Evolutionary conservation across 2,888 invertebrate species (phyloP), one percentile per base, ranked within the genome.

Genomic region (Himalopsyche japonica): DNA sequence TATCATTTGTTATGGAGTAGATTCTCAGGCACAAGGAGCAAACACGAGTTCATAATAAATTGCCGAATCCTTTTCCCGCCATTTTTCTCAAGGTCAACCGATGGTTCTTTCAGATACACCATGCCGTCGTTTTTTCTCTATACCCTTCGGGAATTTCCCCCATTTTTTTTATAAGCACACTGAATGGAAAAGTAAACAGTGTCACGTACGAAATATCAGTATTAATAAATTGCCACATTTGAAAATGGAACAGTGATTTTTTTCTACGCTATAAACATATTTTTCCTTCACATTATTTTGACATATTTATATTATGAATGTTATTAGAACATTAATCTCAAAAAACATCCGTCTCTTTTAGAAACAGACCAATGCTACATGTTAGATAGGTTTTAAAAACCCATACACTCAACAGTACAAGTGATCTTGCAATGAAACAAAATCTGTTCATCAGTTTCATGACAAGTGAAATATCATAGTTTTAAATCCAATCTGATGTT

Each of bases 1-100:
- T 70, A 70, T 70, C 70, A 70, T 70, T 70, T 70, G 70, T 70
- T 70, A 70, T 70, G 70, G 70, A 70, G 70, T 70, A 70, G 70
- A 70, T 70, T 70, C 30, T 70, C 70, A 70, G 70, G 70, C 70
- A 70, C 70, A 70, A 70, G 70, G 70, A 70, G 70, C 70, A 70
- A 70, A 70, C 70, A 70, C 70, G 70, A 70, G 27, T 70, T 27
- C 27, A 70, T 70, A 70, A 70, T 70, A 70, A 70, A 70, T 70
- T 70, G 70, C 70, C 70, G 27, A 70, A 70, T 70, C 70, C 70
- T 70, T 70, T 70, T 70, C 70, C 70, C 70, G 70, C 70, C 70
- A 70, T 70, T 70, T 70, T 70, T 30, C 70, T 70, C 70, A 70
- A 70, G 70, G 70, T 70, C 70, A 70, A 70, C 70, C 70, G 27